Evolutionary conservation across 2,113 vertebrate species (phyloP), one percentile per base, ranked within the genome.

Genomic region (Archilochus colubris): DNA sequence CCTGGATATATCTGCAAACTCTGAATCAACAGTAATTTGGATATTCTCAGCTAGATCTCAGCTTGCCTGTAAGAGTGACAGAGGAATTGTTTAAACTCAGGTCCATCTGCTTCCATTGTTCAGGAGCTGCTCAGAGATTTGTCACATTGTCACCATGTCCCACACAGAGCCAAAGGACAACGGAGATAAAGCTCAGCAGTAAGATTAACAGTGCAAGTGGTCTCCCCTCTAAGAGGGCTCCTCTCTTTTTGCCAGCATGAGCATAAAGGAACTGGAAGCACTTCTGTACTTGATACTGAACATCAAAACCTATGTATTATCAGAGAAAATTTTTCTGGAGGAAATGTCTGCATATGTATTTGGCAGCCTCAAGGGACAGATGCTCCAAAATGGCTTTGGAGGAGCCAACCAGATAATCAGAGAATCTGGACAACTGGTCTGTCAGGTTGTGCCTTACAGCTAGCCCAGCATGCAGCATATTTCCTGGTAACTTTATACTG

Each of bases 71-170:
- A 30, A 62, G 64, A 90, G 48, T 4, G 53, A 62, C 28, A 54
- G 28, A 64, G 73, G 66, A 86, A 88, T 44, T 24, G 74, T 79
- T 33, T 19, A 15, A 16, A 7, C 62, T 84, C 50, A 24, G 0
- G 54, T 79, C 93, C 95, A 95, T 94, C 94, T 97, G 94, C 73
- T 50, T 82, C 50, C 64, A 50, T 0, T 18, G 66, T 15, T 50
- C 16, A 70, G 62, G 84, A 90, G 95, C 93, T 95, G 88, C 82
- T 75, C 62, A 59, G 77, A 75, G 73, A 78, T 84, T 94, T 84
- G 88, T 93, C 85, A 88, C 6, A 86, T 72, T 72, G 66, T 86
- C 58, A 31, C 85, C 79, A 12, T 51, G 66, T 28, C 86, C 86
- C 64, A 68, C 53, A 25, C 1, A 21, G 50, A 94, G 85, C 76